phyloP scores from a whole-genome alignment of 2,797 vertebrate genomes.

The Syngnathus rostellatus region DNA sequence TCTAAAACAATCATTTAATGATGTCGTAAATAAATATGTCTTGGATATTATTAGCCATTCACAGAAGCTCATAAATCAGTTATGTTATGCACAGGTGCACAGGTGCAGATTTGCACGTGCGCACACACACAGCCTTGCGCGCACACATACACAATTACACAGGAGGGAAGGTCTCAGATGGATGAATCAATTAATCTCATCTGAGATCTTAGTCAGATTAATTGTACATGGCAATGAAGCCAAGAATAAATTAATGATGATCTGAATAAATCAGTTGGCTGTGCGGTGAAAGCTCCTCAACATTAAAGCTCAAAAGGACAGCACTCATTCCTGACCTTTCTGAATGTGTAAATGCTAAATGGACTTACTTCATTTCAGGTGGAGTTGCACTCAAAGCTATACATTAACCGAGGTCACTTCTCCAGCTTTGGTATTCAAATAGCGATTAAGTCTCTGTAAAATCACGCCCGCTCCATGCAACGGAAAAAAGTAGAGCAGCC shows the following conservation, averaged over 20 bases:
- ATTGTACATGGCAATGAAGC: constrained; percentile 26
- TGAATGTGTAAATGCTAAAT: neutral
- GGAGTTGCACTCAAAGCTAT: constrained; percentile 56
- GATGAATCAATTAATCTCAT: constrained; percentile 37
- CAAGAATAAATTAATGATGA: constrained; percentile 26
- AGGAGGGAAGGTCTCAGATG: neutral
- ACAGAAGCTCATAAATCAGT: constrained; percentile 6
- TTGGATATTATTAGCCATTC: neutral
- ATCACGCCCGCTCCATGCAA: constrained; percentile 42
- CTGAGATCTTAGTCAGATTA: constrained; percentile 33
- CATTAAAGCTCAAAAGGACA: neutral
- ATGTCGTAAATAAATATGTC: neutral
- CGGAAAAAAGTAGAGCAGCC: constrained; percentile 23
- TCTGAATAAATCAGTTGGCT: constrained; percentile 29
- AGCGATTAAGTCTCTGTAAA: constrained; percentile 12
- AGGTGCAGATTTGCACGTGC: neutral
- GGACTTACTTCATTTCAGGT: constrained; percentile 67
- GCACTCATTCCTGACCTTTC: neutral
- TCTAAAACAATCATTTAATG: neutral
- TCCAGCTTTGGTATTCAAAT: constrained; percentile 53
- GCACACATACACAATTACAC: neutral
- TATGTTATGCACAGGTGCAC: neutral
- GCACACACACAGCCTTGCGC: neutral
- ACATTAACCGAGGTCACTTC: constrained; percentile 47
- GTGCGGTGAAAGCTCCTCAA: constrained; percentile 3